A percentile compares a stretch with the other conserved stretches of the same genome.
phyloP scores from a whole-genome alignment of 2,797 vertebrate genomes.

The Chiropotes sagulatus region DNA sequence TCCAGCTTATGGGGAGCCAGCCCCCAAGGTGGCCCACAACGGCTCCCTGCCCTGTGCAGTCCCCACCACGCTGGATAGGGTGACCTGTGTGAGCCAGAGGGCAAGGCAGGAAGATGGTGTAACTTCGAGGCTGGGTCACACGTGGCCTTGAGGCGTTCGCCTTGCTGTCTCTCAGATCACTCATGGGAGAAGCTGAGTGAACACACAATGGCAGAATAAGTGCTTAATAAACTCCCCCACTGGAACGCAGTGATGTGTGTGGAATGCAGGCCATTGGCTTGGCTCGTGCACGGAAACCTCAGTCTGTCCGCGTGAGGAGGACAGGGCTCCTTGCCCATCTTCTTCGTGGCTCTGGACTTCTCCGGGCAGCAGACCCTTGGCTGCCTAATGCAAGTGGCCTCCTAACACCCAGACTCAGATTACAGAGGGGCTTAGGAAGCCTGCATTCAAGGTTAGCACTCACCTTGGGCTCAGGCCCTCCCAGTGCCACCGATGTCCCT shows the following conservation, averaged over 20 bases:
- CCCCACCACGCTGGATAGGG: not conserved
- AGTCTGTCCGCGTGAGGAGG: rapidly evolving
- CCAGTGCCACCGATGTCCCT: constrained; percentile 27
- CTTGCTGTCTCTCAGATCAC: rapidly evolving
- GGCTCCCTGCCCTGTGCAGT: not conserved
- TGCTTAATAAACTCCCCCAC: rapidly evolving
- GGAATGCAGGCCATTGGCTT: rapidly evolving
- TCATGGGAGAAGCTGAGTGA: not conserved
- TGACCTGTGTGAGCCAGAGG: not conserved
- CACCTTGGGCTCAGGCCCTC: rapidly evolving
- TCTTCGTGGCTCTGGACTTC: not conserved
- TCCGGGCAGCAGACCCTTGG: rapidly evolving
- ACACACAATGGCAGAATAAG: rapidly evolving
- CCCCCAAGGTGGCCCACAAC: not conserved
- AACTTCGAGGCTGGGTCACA: not conserved
- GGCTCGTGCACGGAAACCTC: rapidly evolving
- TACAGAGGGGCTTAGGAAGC: not conserved
- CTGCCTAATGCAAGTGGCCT: not conserved
- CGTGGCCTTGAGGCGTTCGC: not conserved
- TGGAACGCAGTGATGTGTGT: rapidly evolving
- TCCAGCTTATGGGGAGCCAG: not conserved
- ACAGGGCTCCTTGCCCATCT: rapidly evolving
- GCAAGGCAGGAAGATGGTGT: not conserved
- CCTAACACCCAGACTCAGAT: rapidly evolving
- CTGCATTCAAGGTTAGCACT: not conserved